Percentiles rank a stretch among this genome's conserved stretches.
phyloP scores from a whole-genome alignment of 1,140 invertebrate genomes.

The Papilio aristodemus region DNA sequence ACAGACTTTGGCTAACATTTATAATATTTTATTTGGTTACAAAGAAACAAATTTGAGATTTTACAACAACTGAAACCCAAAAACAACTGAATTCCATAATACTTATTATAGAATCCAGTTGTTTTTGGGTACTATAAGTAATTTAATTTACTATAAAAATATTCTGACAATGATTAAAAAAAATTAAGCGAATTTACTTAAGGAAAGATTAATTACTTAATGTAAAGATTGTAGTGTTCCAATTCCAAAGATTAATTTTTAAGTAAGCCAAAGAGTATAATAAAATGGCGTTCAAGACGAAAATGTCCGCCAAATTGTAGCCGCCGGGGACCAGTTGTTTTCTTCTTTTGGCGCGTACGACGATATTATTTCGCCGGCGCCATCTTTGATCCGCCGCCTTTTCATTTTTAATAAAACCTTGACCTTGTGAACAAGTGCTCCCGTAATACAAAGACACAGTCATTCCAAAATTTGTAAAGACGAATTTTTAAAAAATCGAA shows the following conservation, averaged over 20 bases:
- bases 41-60: too few species aligned
- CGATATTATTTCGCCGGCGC: constrained; percentile 42
- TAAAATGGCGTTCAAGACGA: constrained; percentile 25
- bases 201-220: too few species aligned
- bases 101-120: too few species aligned
- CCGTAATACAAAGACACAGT: constrained; percentile 25
- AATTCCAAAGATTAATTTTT: constrained; percentile 21
- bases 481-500: constrained; percentile 19
- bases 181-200: too few species aligned
- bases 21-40: too few species aligned
- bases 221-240: not conserved
- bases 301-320: constrained; percentile 57
- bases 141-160: too few species aligned
- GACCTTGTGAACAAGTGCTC: constrained; percentile 62
- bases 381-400: constrained; percentile 54
- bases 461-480: constrained; percentile 29
- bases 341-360: constrained; percentile 41
- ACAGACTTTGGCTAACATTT: too few species aligned
- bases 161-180: too few species aligned
- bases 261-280: constrained; percentile 20
- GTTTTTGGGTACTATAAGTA: too few species aligned
- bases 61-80: too few species aligned
- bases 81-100: too few species aligned
- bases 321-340: constrained; percentile 47
- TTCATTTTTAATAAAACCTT: constrained; percentile 46